Evolutionary conservation across 2,888 invertebrate species (phyloP), one percentile per base, ranked within the genome.

Genomic region (Orchesellides sinensis): DNA sequence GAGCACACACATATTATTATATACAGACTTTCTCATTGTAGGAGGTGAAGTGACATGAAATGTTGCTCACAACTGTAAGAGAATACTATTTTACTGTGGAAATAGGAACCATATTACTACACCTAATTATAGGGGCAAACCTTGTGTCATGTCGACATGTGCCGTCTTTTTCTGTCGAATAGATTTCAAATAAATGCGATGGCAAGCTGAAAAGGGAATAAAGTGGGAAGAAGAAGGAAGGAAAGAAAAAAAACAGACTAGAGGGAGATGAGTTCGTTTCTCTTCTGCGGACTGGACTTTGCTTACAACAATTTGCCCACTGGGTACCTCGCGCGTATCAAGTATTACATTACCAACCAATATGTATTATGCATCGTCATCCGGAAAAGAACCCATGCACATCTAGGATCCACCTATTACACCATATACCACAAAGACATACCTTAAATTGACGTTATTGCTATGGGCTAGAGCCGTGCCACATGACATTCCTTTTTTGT

Each of bases 81-180:
- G 23, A 19, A 40, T 52, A 17, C 17, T 52, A 52, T 21, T 17
- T 52, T n/a, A 40, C 40, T 52, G 63, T 12, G 8, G 23, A 59
- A 68, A 56, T 56, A 69, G 73, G 80, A 80, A 80, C 66, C 73
- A 80, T 80, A 80, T 80, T 80, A 80, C 80, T 73, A 65, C 83
- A 83, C 83, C 84, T 84, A 84, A 84, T 84, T 84, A 84, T 84
- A 84, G 83, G 84, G 80, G 83, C 83, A 80, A 83, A 80, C 77
- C 49, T 40, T 84, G 77, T 84, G 84, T 80, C 84, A 84, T 83
- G 83, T 84, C 75, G 84, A 83, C 84, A 84, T 84, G 83, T 83
- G 80, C 84, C 80, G 72, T 84, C 83, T 83, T 84, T 80, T 61
- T 77, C 83, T 75, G 75, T 83, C 83, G 72, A 80, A 84, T 83